Evolutionary conservation across 2,888 invertebrate genomes (phyloP).

Genomic region (Acronicta psi): DNA sequence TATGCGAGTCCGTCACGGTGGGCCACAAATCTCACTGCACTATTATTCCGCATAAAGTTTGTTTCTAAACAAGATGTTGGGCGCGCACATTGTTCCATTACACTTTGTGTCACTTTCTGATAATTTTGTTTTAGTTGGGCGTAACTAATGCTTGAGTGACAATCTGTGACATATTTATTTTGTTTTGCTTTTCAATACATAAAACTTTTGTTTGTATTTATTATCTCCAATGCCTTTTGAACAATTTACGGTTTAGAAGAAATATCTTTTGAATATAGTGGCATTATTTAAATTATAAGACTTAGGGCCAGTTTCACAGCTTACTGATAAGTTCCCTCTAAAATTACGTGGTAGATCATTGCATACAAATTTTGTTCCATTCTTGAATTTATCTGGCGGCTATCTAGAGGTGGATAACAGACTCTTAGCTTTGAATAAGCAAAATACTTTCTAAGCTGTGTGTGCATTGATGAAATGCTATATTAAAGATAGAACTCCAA

Average conservation of each 20-base stretch:
- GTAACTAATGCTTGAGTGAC: constrained; percentile 73
- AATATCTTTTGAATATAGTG: no score
- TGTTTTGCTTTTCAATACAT: constrained; percentile 51
- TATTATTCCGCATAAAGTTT: constrained; percentile 69
- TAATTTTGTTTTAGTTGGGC: constrained; percentile 58
- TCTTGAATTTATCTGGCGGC: no score
- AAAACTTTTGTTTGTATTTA: constrained; percentile 4
- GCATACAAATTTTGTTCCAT: no score
- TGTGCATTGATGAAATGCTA: no score
- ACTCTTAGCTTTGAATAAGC: no score
- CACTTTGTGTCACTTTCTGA: constrained; percentile 47
- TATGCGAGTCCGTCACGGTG: constrained; percentile 74
- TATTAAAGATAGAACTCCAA: no score
- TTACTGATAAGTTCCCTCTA: no score
- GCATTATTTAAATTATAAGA: no score
- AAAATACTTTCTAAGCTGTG: no score
- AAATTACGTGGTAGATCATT: no score
- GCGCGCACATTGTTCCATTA: constrained; percentile 68
- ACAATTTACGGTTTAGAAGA: constrained; percentile 7
- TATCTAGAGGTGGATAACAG: no score
- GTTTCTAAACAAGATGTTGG: constrained; percentile 84
- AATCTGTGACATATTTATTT: constrained; percentile 73
- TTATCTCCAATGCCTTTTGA: background rate
- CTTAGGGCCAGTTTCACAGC: no score
- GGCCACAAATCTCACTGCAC: constrained; percentile 71